phyloP scores from a whole-genome alignment of 2,113 vertebrate species.

The Lucifuga dentata region DNA sequence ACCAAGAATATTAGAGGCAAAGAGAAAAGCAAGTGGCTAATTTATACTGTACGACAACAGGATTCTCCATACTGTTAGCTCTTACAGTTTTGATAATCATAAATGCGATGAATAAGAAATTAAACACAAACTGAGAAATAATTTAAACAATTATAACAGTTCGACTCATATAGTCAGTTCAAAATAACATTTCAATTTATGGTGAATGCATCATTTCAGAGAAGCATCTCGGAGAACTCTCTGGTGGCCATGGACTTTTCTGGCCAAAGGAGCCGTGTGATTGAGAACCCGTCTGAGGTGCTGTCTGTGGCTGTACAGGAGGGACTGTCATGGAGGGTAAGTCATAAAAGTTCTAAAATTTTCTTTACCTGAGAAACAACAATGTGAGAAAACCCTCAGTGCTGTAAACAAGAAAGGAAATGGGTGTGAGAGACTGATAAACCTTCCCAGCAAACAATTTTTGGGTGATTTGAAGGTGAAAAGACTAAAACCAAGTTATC shows the following conservation, averaged over 20 bases:
- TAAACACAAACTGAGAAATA: not conserved
- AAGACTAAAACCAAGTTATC: too few relatives aligned
- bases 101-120: slow-evolving; percentile 1
- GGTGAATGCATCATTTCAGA: slow-evolving; percentile 82
- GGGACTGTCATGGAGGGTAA: slow-evolving; percentile 96
- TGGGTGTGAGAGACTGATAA: not conserved
- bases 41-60: too few relatives aligned
- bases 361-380: not conserved
- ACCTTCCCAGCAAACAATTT: too few relatives aligned
- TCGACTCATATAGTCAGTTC: not conserved
- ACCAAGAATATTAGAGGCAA: not conserved
- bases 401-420: not conserved
- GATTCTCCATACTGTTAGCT: too few relatives aligned
- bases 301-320: slow-evolving; percentile 96
- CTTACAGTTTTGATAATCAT: too few relatives aligned
- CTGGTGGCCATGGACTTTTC: slow-evolving; percentile 99
- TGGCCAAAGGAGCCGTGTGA: slow-evolving; percentile 92
- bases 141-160: not conserved
- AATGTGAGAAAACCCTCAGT: not conserved
- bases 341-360: not conserved
- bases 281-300: slow-evolving; percentile 96
- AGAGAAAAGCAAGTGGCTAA: not conserved
- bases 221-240: slow-evolving; percentile 97
- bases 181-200: not conserved
- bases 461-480: too few relatives aligned